Base-by-base conservation (phyloP, 2,797 vertebrate genomes). In the Alouatta caraya region DNA sequence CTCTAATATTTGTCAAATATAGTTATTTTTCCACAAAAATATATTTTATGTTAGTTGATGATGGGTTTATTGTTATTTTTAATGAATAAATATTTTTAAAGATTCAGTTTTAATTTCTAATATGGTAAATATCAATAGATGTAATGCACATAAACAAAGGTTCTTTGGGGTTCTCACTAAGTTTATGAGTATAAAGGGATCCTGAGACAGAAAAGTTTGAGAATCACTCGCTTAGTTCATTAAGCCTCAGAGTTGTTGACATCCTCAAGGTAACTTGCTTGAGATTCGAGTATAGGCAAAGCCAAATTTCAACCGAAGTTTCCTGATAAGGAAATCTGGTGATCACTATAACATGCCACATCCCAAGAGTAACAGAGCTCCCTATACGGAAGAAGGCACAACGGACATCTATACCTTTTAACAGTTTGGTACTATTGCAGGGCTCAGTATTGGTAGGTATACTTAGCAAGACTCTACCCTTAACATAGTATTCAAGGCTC, bases 91-190 rank as follows among this genome's bases (percentile, higher is more conserved):
- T 61, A 9, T 28, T 90, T 84, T 88, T 46, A 83, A 67, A 72
- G 33, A 3, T 64, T 88, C 61, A 70, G 8, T 82, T 94, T 97
- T 88, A 73, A 82, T 92, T 90, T 82, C 37, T 28, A 90, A 33
- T 30, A 22, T 22, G 28, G 13, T 50, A 39, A 93, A 28, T 72
- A 67, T n/a, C 67, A 30, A 81, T 12, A 70, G 19, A 64, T 37
- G 46, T 24, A 83, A 30, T 30, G 33, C 4, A 72, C 21, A 67
- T n/a, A 76, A 61, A 73, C 46, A 78, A 42, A 90, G 50, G 13
- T 64, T 95, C 6, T 75, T 87, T 73, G 33, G 28, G 7, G 42
- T 61, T 44, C 6, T 82, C 50, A 64, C 44, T 81, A 85, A 84
- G 55, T 91, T 82, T 72, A 39, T 88, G 70, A 82, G 0, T 26